Conservation (phyloP, 2,113 vertebrate species). For the Lota lota region DNA sequence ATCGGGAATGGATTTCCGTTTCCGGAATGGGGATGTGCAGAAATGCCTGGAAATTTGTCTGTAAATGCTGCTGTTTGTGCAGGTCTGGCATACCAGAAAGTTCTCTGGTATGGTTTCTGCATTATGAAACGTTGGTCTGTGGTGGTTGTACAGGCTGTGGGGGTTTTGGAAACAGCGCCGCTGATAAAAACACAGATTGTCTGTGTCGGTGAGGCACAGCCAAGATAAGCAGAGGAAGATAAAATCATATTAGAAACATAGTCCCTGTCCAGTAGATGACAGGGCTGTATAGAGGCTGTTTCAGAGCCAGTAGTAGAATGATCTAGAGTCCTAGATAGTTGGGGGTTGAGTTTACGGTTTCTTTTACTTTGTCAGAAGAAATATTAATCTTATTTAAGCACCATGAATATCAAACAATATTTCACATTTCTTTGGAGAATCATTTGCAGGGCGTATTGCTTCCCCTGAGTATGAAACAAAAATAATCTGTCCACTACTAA, state of each 20-base stretch:
- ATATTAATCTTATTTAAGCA: background rate
- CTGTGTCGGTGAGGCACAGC: background rate
- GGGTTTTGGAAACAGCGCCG: background rate
- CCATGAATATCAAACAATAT: background rate
- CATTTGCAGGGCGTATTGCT: background rate
- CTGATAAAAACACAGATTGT: conserved; percentile 1
- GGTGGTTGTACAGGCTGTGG: no score
- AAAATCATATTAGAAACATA: background rate
- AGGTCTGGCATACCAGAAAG: background rate
- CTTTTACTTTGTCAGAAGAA: background rate
- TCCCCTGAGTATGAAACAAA: background rate
- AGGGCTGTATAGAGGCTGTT: background rate
- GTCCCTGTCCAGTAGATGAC: background rate
- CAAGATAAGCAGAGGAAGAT: background rate
- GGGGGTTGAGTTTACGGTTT: no score
- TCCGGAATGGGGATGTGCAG: background rate
- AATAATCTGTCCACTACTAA: background rate
- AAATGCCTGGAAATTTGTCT: background rate
- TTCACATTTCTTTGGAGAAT: background rate
- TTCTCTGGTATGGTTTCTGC: background rate
- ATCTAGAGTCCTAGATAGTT: background rate
- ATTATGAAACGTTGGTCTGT: no score
- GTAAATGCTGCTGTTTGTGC: conserved; percentile 3
- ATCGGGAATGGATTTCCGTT: background rate
- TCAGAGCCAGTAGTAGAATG: background rate